Evolutionary conservation across 2,888 invertebrate species (phyloP), one percentile per base, ranked within the genome.

Genomic region (Ethmia dodecea): DNA sequence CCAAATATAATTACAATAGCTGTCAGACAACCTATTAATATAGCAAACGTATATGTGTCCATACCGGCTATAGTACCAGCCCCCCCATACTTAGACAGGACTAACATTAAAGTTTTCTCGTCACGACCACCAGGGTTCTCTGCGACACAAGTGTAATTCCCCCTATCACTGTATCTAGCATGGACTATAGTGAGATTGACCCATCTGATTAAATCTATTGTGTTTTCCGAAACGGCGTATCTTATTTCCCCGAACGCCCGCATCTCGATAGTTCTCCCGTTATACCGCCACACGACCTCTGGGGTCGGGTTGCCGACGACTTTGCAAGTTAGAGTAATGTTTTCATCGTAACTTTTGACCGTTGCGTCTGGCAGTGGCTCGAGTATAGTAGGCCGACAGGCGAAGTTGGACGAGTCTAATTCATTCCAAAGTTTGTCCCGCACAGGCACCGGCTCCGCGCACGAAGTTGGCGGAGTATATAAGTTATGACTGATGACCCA

Each of bases 101-200:
- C 69, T 24, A 96, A 68, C 3, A 90, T 90, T 30, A 95, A 81
- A 50, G 94, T 94, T 34, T 90, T 90, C 60, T 94, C 93, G 35
- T 92, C 92, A 4, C 89, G 88, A 1, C 96, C 96, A 0, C 94
- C 96, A 0, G 91, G 90, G 66, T 94, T 96, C 55, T 91, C 92
- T 0, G 95, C 95, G 0, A 93, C 87, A 60, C 96, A 97, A 1
- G 90, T 89, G 65, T 94, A 94, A 41, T 91, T 89, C 0, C 94
- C 94, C 51, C 89, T 88, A 60, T 94, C 94, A 28, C 88, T 88
- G 10, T 87, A 78, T 8, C 89, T 70, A 0, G 91, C 88, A 13
- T 90, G 88, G 1, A 89, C 80, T 35, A 94, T 89, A 2, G 92
- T 92, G 29, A 94, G 67, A 66, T 94, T 92, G 31, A 89, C 88